Base-by-base conservation (phyloP, 2,888 invertebrate genomes). In the Mellilla xanthometata region DNA sequence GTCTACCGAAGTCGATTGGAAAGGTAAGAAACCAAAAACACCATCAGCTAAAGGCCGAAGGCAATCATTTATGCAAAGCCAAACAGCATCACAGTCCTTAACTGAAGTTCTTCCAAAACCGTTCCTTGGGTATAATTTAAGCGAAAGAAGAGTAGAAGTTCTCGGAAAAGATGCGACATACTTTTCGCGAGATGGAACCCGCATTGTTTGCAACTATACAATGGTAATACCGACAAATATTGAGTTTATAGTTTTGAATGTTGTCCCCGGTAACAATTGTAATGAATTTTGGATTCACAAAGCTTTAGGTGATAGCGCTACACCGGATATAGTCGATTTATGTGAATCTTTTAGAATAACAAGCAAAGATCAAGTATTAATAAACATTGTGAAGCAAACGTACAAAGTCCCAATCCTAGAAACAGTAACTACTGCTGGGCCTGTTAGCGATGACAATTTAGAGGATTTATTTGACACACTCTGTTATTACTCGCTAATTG, bases 181-280 rank as follows among this genome's bases (percentile, higher is more conserved):
- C 67, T 86, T 79, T 65, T 84, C 88, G 24, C 74, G 69, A 60
- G 88, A 88, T 52, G 88, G 87, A 1, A 81, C 83, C 10, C 68
- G 68, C 40, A 63, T 87, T 9, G 62, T 60, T 5, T 76, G 64
- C 58, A 62, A 58, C 52, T 86, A 88, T 57, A 78, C 69, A 32
- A 66, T 83, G 44, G 59, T 76, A 15, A 85, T 88, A 62, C 89
- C 87, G 3, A 67, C 66, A 46, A 85, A 88, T 56, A 48, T 72
- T 7, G 88, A 88, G 62, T 77, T 74, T 42, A 70, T 85, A 24
- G 62, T 62, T 47, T 60, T 89, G 44, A 81, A 72, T 52, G 58
- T 86, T 32, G 52, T 68, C 28, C 77, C 80, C 0, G 85, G 86
- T 15, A 79, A 83, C 50, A 60, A 64, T 32, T 55, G 49, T n/a